These are phyloP conservation scores for Rhagoletis zephyria DNA, from an alignment of 1,140 invertebrate genomes.

Conservation along the genomic window DNA sequence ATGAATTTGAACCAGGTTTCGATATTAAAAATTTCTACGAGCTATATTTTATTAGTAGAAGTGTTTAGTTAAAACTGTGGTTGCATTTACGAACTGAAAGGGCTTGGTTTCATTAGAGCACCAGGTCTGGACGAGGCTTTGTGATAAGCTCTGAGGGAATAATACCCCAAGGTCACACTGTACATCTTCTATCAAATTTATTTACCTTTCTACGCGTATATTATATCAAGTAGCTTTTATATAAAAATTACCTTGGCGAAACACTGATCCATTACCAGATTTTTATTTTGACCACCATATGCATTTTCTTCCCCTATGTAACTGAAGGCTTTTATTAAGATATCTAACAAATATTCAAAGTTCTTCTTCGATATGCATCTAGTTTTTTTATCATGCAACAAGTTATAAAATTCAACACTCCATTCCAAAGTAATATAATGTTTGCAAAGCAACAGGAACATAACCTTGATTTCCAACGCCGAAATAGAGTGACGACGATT, in stretches of 20 bases:
- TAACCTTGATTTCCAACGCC: conserved; percentile 68
- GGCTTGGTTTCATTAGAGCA: too few species aligned
- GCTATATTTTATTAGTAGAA: too few species aligned
- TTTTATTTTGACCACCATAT: conserved; percentile 69
- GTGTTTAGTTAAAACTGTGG: too few species aligned
- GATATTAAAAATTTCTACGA: too few species aligned
- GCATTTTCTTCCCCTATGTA: conserved; percentile 67
- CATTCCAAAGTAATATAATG: conserved; percentile 65
- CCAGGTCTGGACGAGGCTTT: too few species aligned
- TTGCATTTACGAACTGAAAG: too few species aligned
- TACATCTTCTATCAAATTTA: too few species aligned
- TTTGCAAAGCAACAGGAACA: conserved; percentile 69
- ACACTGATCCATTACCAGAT: conserved; percentile 64
- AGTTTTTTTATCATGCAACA: conserved; percentile 62
- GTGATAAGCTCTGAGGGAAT: too few species aligned
- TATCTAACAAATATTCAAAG: conserved; percentile 66
- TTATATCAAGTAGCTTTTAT: too few species aligned
- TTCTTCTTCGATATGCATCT: conserved; percentile 66
- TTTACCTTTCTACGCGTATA: too few species aligned
- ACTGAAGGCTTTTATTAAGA: conserved; percentile 64
- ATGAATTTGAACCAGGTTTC: too few species aligned
- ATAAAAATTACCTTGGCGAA: conserved; percentile 59
- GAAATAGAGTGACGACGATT: conserved; percentile 68
- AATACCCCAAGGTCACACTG: too few species aligned
- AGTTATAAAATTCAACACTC: conserved; percentile 63